These are phyloP conservation scores for Semaprochilodus insignis DNA, from an alignment of 2,797 vertebrate species.

Conservation along the genomic window DNA sequence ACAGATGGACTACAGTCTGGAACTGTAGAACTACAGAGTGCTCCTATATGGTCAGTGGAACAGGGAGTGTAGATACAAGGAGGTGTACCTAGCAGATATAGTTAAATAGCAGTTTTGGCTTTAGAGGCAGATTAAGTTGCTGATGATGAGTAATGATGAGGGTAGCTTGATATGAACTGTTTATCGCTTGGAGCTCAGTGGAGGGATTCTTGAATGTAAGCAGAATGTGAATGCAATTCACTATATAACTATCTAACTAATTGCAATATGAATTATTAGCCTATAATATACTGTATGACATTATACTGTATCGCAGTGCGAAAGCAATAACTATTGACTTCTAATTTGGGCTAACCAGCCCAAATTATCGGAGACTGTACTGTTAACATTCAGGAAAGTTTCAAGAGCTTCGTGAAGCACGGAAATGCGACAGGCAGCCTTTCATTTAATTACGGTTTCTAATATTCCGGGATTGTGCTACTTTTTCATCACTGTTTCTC, in stretches of 20 bases:
- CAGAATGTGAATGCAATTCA: background rate
- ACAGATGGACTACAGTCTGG: too few relatives aligned
- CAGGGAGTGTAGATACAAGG: too few relatives aligned
- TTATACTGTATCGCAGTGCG: background rate
- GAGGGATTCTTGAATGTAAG: background rate
- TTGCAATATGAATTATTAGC: too few relatives aligned
- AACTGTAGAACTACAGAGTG: too few relatives aligned
- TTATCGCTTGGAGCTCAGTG: too few relatives aligned
- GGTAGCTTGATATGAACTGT: too few relatives aligned
- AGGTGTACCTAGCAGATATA: background rate
- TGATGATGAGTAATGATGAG: background rate
- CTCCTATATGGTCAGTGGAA: too few relatives aligned
- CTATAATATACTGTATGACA: too few relatives aligned
- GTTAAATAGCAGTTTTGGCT: background rate
- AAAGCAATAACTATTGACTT: background rate
- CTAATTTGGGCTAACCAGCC: background rate
- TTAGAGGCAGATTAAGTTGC: background rate
- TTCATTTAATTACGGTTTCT: constrained; percentile 2
- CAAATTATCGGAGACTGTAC: background rate
- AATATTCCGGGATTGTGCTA: background rate
- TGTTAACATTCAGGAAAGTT: background rate
- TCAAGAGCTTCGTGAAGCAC: background rate
- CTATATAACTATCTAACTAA: background rate
- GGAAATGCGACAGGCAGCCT: background rate
- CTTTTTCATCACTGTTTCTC: constrained; percentile 9